Conservation (phyloP, 2,113 vertebrate genomes). For the Apeltes quadracus region DNA sequence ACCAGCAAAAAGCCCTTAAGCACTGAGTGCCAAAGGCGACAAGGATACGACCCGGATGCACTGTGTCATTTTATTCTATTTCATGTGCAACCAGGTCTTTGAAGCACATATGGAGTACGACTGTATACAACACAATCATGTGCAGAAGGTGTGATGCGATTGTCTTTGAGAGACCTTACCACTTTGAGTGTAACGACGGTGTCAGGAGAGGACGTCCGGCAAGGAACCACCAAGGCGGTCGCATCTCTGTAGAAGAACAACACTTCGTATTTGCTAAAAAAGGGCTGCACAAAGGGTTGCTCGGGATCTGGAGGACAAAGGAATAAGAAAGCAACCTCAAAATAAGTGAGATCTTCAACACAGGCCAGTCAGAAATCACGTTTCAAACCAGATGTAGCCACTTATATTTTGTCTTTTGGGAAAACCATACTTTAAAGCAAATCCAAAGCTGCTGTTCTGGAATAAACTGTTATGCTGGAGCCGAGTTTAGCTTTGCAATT, state of each 20-base stretch:
- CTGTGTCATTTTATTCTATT: constrained; percentile 8
- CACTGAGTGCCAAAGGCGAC: not conserved
- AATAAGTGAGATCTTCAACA: constrained; percentile 4
- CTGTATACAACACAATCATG: not conserved
- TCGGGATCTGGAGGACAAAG: constrained; percentile 76
- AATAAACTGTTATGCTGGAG: not conserved
- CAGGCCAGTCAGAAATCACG: constrained; percentile 7
- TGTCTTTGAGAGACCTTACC: constrained; percentile 75
- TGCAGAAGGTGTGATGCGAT: not conserved
- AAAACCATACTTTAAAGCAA: constrained; percentile 15
- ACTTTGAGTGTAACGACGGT: constrained; percentile 74
- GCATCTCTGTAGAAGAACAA: constrained; percentile 63
- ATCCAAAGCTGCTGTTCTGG: constrained; percentile 18
- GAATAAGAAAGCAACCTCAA: not conserved
- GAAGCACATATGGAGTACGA: constrained; percentile 3
- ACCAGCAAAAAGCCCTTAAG: constrained; percentile 33
- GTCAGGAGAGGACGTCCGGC: constrained; percentile 84
- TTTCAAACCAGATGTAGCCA: constrained; percentile 19
- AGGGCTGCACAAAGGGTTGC: constrained; percentile 82
- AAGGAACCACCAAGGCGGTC: constrained; percentile 80
- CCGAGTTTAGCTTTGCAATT: constrained; percentile 27
- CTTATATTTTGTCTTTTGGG: constrained; percentile 10
- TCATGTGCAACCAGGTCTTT: not conserved
- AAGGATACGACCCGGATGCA: constrained; percentile 7
- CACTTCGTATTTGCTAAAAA: rapidly evolving